Conservation (phyloP, 2,797 vertebrate species). For the Chanos chanos region DNA sequence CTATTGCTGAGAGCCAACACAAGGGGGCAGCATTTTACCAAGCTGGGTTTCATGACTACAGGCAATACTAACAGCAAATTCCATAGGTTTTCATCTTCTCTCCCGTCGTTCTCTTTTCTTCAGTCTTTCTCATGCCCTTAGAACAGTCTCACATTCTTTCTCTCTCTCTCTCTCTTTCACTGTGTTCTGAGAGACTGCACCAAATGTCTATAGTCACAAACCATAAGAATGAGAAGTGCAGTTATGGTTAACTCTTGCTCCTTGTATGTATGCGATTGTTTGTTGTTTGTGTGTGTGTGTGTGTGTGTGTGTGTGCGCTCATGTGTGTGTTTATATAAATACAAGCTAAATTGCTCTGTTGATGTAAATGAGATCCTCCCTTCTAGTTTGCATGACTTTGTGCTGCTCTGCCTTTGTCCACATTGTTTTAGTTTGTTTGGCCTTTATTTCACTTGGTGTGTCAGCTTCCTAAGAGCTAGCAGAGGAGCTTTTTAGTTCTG, state of each 20-base stretch:
- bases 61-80: slow-evolving; percentile 66
- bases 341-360: too few relatives aligned
- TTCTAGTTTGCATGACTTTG: neutral
- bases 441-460: neutral
- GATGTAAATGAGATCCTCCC: neutral
- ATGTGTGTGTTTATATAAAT: slow-evolving; percentile 35
- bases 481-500: slow-evolving; percentile 26
- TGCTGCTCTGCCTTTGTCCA: neutral
- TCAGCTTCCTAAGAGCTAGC: neutral
- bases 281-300: slow-evolving; percentile 19
- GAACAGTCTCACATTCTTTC: slow-evolving; percentile 22
- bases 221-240: too few relatives aligned
- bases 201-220: too few relatives aligned
- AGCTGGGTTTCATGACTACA: slow-evolving; percentile 56
- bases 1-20: slow-evolving; percentile 59
- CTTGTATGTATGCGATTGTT: slow-evolving; percentile 32
- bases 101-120: slow-evolving; percentile 8
- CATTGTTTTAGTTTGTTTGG: neutral
- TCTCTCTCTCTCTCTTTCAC: slow-evolving; percentile 42
- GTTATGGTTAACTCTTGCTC: slow-evolving; percentile 26
- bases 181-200: too few relatives aligned
- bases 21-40: slow-evolving; percentile 88
- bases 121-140: slow-evolving; percentile 37
- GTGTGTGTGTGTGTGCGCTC: slow-evolving; percentile 26
- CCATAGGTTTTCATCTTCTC: slow-evolving; percentile 50